Conservation (phyloP, 2,888 invertebrate species). For the Nomada ferruginata region DNA sequence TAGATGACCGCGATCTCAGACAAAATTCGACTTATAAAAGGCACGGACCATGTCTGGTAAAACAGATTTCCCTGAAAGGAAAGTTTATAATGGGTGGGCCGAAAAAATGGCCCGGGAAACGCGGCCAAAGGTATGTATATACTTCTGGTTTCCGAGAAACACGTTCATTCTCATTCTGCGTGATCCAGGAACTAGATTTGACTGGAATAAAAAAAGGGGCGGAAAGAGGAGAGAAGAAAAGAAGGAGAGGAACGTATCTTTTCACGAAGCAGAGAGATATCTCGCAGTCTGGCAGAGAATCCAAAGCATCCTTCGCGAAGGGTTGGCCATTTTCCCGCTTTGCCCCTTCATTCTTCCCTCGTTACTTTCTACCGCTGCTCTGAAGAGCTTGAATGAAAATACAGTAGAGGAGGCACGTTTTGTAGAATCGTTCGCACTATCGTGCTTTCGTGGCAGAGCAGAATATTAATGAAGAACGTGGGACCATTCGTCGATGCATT, state of each 20-base stretch:
- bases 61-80: slow-evolving; percentile 9
- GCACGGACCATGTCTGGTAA: not conserved
- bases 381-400: slow-evolving; percentile 44
- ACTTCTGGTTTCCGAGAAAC: not conserved
- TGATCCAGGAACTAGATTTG: slow-evolving; percentile 45
- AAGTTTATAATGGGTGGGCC: slow-evolving; percentile 34
- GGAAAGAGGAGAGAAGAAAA: not conserved
- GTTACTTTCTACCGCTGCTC: slow-evolving; percentile 33
- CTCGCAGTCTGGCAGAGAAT: slow-evolving; percentile 24
- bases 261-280: slow-evolving; percentile 22
- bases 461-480: slow-evolving; percentile 52
- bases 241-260: slow-evolving; percentile 30
- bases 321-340: slow-evolving; percentile 29
- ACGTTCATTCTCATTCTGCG: slow-evolving; percentile 39
- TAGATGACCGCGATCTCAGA: not conserved
- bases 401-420: slow-evolving; percentile 51
- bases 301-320: slow-evolving; percentile 27
- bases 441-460: slow-evolving; percentile 44
- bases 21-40: slow-evolving; percentile 9
- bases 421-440: slow-evolving; percentile 59
- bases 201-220: slow-evolving; percentile 22
- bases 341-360: slow-evolving; percentile 40
- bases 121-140: not conserved
- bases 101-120: slow-evolving; percentile 4
- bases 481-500: slow-evolving; percentile 1